Evolutionary conservation across 2,888 invertebrate genomes (phyloP), one percentile per base, ranked within the genome.

Genomic region (Allophyes oxyacanthae): DNA sequence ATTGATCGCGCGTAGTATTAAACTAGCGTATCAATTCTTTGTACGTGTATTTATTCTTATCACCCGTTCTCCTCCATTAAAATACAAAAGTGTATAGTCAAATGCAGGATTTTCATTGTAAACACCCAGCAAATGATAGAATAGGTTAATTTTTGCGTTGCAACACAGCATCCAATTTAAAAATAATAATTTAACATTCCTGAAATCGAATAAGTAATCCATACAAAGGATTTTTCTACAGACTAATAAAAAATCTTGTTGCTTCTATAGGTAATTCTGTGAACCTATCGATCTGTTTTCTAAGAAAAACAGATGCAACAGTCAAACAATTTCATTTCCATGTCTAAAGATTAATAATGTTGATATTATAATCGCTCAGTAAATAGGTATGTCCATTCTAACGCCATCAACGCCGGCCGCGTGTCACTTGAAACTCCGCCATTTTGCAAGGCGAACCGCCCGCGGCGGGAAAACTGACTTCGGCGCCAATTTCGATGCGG

Each of bases 361-460:
- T 54, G 50, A 55, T 50, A 40, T 14, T 14, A 53, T 6, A 48
- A 51, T 58, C 54, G 46, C 10, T 40, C 62, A 53, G 36, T 52
- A 46, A 52, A 48, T 37, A 54, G 81, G 75, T 77, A 79, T 82
- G 76, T 91, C 92, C 89, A 89, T 77, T 67, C 71, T 87, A 87
- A 75, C 72, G 74, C 76, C 54, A 61, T 64, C 78, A 62, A 61
- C 75, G 74, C 75, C 70, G 65, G 79, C 83, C 80, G 86, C 90
- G 86, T 92, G 93, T 92, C 92, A 93, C 87, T 90, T 83, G 92
- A 92, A 86, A 84, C 88, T 81, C 85, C 86, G 91, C 91, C 92
- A 91, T 91, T 87, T 90, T 91, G 92, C 92, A 92, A 93, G 91
- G 92, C 92, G 88, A 92, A 88, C 92, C 84, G 88, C 89, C 88